A percentile compares a stretch with the other conserved stretches of the same genome.
Evolutionary conservation across 2,888 invertebrate species (phyloP).

Genomic region (Maniola hyperantus): DNA sequence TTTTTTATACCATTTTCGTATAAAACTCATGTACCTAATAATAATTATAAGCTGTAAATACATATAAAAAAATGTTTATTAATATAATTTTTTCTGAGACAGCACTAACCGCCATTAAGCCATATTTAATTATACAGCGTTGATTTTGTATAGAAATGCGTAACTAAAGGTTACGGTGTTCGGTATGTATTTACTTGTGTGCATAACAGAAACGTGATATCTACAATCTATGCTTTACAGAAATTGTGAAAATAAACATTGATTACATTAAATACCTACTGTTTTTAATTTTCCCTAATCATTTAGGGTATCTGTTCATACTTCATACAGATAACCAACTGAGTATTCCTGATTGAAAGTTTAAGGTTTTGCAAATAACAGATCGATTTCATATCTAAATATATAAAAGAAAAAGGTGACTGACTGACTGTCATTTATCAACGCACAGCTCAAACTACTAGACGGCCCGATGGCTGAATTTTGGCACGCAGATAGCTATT

Average conservation of each 20-base stretch:
- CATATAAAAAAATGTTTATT: slow-evolving; percentile 58
- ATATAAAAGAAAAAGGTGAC: no score
- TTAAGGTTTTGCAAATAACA: no score
- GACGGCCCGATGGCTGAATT: no score
- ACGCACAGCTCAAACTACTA: no score
- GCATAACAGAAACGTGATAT: slow-evolving; percentile 82
- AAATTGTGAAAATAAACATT: slow-evolving; percentile 80
- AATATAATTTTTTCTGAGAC: slow-evolving; percentile 77
- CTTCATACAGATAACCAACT: no score
- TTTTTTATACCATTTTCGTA: slow-evolving; percentile 83
- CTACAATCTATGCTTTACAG: slow-evolving; percentile 82
- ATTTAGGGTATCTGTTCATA: no score
- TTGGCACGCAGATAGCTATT: no score
- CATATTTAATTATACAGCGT: slow-evolving; percentile 62
- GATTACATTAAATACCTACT: slow-evolving; percentile 56
- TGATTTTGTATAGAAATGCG: slow-evolving; percentile 77
- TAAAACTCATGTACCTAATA: slow-evolving; percentile 80
- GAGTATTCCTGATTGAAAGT: no score
- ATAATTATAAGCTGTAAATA: slow-evolving; percentile 77
- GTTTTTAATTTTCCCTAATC: slow-evolving; percentile 38
- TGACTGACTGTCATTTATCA: no score
- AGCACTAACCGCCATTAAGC: slow-evolving; percentile 76
- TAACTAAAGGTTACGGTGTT: slow-evolving; percentile 71
- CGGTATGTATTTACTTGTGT: slow-evolving; percentile 78
- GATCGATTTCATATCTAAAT: no score